Base-by-base conservation (phyloP, 2,113 vertebrate species). In the Andinoacara biseriatus region DNA sequence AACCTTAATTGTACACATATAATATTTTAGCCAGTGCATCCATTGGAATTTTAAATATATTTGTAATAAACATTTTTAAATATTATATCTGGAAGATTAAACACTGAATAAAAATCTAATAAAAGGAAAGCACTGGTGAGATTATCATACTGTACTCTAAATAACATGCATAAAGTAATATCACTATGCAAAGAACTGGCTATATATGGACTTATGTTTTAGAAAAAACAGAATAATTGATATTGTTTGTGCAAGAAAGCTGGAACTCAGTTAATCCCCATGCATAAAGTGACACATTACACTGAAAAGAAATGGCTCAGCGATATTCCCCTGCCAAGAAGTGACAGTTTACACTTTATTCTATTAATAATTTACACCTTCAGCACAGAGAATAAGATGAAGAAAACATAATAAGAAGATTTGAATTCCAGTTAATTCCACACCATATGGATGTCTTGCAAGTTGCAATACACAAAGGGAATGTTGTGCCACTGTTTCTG, bases 301-400 rank as follows among this genome's bases (percentile, higher is more conserved):
- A 79, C 2, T 74, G 60, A 62, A 52, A 75, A 81, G 67, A 74
- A 83, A 65, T 67, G 65, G 14, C 78, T 86, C 61, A 59, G 84
- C 80, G 80, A 2, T n/a, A 38, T 80, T 82, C 38, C 80, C 8
- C 26, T 74, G 76, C 80, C 60, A 81, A 78, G 63, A 62, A 78
- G 3, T 17, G 62, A 84, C 79, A 52, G 61, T 56, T 62, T 85
- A 58, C 54, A 65, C 24, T 59, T 78, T 61, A 76, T 76, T 40
- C 76, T 83, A 85, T 83, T 88, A 89, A 89, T 83, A 87, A 84
- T 72, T 56, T 31, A 40, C 7, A 83, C 57, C 74, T 78, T 59
- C 33, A 63, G 63, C 56, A 26, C 15, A 3, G 74, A 72, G 86
- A 82, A 62, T 65, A 43, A 4, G 22, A 58, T 33, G 58, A 78